A percentile compares a stretch with the other conserved stretches of the same genome.
Conservation (phyloP, 2,888 invertebrate genomes). For the Clanis bilineata region DNA sequence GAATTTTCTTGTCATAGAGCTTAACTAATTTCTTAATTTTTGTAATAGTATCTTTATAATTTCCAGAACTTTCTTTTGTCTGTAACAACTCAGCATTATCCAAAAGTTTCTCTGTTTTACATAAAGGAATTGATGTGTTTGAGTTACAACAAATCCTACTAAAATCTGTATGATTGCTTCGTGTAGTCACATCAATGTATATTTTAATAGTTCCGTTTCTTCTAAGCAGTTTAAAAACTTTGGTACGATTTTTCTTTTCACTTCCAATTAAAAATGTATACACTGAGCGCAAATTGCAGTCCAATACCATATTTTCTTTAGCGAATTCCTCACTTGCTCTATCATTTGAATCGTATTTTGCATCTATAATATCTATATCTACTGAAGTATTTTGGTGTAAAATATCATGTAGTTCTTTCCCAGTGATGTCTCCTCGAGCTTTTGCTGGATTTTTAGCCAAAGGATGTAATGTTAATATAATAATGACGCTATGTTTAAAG, state of each 20-base stretch:
- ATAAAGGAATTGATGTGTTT: slow-evolving; percentile 26
- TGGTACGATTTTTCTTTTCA: slow-evolving; percentile 47
- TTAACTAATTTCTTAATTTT: slow-evolving; percentile 49
- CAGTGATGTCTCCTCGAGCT: slow-evolving; percentile 26
- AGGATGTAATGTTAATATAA: slow-evolving; percentile 58
- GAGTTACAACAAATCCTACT: slow-evolving; percentile 48
- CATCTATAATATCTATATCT: slow-evolving; percentile 61
- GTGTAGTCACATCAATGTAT: slow-evolving; percentile 52
- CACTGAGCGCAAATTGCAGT: slow-evolving; percentile 57
- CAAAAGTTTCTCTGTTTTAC: slow-evolving; percentile 24
- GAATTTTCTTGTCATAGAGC: slow-evolving; percentile 39
- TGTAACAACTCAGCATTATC: background rate
- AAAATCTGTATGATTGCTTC: slow-evolving; percentile 41
- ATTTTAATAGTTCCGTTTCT: slow-evolving; percentile 56
- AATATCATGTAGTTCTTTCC: slow-evolving; percentile 40
- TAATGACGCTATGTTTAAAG: slow-evolving; percentile 45
- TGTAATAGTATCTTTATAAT: slow-evolving; percentile 43
- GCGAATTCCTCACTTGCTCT: slow-evolving; percentile 29
- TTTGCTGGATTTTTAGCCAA: background rate
- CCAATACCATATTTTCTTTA: slow-evolving; percentile 26
- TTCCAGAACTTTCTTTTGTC: slow-evolving; percentile 14
- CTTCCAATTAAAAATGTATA: slow-evolving; percentile 52
- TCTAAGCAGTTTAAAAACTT: slow-evolving; percentile 51
- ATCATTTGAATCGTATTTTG: slow-evolving; percentile 35
- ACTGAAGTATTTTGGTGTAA: slow-evolving; percentile 42